phyloP scores from a whole-genome alignment of 2,797 vertebrate genomes.

The Fringilla coelebs region DNA sequence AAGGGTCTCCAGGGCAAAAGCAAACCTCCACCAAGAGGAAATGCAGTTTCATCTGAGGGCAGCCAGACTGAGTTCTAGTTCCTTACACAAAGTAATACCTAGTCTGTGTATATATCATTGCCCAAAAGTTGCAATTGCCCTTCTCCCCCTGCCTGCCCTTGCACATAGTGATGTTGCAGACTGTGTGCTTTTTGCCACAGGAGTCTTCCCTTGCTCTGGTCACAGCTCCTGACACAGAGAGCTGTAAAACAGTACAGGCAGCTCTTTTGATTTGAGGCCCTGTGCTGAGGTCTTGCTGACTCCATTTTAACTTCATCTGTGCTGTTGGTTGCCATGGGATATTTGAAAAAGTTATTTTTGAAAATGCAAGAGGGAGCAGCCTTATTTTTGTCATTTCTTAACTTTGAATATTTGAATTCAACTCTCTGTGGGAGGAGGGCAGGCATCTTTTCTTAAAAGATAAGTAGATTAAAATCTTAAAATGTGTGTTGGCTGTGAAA shows the following conservation, averaged over 20 bases:
- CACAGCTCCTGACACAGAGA: background rate
- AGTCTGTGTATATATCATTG: background rate
- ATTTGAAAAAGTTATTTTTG: conserved; percentile 20
- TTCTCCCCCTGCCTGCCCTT: background rate
- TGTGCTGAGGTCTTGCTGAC: background rate
- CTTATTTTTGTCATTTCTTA: conserved; percentile 27
- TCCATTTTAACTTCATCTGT: background rate
- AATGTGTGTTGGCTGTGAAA: background rate
- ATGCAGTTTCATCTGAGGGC: background rate
- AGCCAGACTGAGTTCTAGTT: background rate
- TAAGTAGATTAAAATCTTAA: conserved; percentile 9
- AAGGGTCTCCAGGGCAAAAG: background rate
- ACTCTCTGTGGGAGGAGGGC: background rate
- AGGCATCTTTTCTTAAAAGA: background rate
- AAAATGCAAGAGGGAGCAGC: background rate
- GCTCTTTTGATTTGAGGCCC: background rate
- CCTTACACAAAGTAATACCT: background rate
- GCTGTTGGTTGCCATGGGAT: background rate
- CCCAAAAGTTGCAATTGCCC: background rate
- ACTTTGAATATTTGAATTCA: conserved; percentile 4
- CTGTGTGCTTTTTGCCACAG: background rate
- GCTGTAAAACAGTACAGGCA: background rate
- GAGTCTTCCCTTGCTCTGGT: background rate
- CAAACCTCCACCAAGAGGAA: background rate
- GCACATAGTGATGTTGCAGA: background rate